These are phyloP conservation scores for Bufo bufo DNA, from an alignment of 2,113 vertebrate species.

Conservation along the genomic window DNA sequence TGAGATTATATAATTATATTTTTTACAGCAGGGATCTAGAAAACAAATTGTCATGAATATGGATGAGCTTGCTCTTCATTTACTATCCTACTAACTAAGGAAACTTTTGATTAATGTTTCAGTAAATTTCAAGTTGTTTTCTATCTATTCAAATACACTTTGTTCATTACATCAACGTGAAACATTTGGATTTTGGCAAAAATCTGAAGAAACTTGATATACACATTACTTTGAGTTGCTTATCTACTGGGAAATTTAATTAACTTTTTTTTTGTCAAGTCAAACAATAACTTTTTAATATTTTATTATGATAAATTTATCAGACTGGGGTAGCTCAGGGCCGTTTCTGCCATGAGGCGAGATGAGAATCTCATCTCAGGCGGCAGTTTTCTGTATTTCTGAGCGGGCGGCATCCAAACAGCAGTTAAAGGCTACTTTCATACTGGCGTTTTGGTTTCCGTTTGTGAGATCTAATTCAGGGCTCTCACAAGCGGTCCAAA, in stretches of 20 bases:
- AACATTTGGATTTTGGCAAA: not conserved
- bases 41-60: constrained; percentile 73
- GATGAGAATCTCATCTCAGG: no score
- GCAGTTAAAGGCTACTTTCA: no score
- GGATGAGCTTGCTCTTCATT: constrained; percentile 72
- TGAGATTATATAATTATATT: constrained; percentile 82
- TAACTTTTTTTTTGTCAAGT: constrained; percentile 47
- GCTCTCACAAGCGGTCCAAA: no score
- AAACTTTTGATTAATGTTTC: constrained; percentile 60
- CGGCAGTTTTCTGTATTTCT: no score
- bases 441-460: no score
- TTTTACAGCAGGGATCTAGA: constrained; percentile 77
- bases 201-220: constrained; percentile 42
- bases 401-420: no score
- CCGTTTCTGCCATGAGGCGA: no score
- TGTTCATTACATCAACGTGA: not conserved
- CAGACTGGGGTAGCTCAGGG: not conserved
- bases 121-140: constrained; percentile 36
- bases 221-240: constrained; percentile 8
- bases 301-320: constrained; percentile 50
- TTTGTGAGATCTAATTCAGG: no score
- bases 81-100: constrained; percentile 64
- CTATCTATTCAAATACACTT: constrained; percentile 25
- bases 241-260: constrained; percentile 22
- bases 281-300: constrained; percentile 34